Base-by-base conservation (phyloP, 53 echinoderm and acorn worm species). In the Echinarachnius parma region DNA sequence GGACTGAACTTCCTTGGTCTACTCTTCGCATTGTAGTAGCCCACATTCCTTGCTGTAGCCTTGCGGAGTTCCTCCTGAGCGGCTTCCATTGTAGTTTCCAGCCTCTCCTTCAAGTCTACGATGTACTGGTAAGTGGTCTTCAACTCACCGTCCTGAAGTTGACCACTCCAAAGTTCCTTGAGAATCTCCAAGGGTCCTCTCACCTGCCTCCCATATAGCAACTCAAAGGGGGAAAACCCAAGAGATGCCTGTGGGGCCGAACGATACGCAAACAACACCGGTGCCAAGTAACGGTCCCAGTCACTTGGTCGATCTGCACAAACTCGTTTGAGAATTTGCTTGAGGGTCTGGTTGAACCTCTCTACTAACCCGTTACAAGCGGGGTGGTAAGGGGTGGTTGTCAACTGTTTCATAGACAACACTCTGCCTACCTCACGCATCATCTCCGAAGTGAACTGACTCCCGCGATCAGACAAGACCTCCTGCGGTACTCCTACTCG, bases 211-310 rank as follows among this genome's bases (percentile, higher is more conserved):
- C 82, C 90, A 60, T 74, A 86, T 37, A 85, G 34, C 32, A 84
- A 22, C 46, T 84, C 81, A 52, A 89, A 89, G 0, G 85, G 89
- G 9, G 85, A 85, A 37, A 89, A 89, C 7, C 76, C 69, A 34
- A 68, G 24, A 2, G 79, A 78, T 11, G 79, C 83, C 22, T 83
- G 88, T 16, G 83, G 80, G 2, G 60, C 83, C 46, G 83, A 83
- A 21, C 88, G 48, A 23, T 83, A 87, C 16, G 88, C 88, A 61
- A 88, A 88, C 39, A 83, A 45, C 11, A 89, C 49, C 8, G 84
- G 58, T 26, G 70, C 80, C 20, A 89, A 28, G 37, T 80, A 80
- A 4, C 77, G 67, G 25, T 89, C 89, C 89, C 84, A 84, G 55
- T 84, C 84, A 46, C 65, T 49, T 20, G 89, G 89, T n/a, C 70